A percentile compares a stretch with the other conserved stretches of the same genome.
Evolutionary conservation across 2,797 vertebrate species (phyloP).

Genomic region (Apogon hyalosoma): DNA sequence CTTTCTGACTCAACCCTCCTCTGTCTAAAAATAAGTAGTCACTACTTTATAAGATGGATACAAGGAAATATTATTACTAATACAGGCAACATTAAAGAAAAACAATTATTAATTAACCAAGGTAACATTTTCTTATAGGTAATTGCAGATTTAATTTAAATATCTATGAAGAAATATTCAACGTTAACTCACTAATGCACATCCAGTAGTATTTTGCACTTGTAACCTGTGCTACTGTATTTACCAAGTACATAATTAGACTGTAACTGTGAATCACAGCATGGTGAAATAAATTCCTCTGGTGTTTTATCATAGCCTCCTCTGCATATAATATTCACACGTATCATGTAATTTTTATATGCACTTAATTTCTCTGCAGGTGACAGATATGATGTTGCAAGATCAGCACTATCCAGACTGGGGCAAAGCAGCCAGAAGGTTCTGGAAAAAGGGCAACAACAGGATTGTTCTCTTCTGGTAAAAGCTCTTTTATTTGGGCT

Average conservation of each 20-base stretch:
- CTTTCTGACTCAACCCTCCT: constrained; percentile 21
- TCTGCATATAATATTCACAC: neutral
- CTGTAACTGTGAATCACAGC: too few species aligned
- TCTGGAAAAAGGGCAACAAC: constrained; percentile 95
- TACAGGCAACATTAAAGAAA: constrained; percentile 1
- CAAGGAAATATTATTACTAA: constrained; percentile 9
- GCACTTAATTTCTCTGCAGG: constrained; percentile 77
- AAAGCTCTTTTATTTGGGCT: neutral
- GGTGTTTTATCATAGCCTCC: neutral
- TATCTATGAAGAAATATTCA: constrained; percentile 3
- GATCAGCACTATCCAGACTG: constrained; percentile 94
- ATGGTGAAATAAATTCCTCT: neutral
- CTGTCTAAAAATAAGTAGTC: constrained; percentile 14
- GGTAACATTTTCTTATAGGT: constrained; percentile 11
- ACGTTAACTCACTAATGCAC: neutral
- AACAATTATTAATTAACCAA: constrained; percentile 39
- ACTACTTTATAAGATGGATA: constrained; percentile 31
- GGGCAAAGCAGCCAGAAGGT: constrained; percentile 92
- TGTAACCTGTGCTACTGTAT: too few species aligned
- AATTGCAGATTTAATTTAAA: constrained; percentile 1
- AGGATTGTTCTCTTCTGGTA: constrained; percentile 98
- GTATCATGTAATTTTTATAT: neutral
- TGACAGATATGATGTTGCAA: constrained; percentile 99
- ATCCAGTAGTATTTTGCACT: too few species aligned
- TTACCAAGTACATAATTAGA: too few species aligned